Evolutionary conservation across 2,888 invertebrate species (phyloP).

Genomic region (Stenichneumon culpator): DNA sequence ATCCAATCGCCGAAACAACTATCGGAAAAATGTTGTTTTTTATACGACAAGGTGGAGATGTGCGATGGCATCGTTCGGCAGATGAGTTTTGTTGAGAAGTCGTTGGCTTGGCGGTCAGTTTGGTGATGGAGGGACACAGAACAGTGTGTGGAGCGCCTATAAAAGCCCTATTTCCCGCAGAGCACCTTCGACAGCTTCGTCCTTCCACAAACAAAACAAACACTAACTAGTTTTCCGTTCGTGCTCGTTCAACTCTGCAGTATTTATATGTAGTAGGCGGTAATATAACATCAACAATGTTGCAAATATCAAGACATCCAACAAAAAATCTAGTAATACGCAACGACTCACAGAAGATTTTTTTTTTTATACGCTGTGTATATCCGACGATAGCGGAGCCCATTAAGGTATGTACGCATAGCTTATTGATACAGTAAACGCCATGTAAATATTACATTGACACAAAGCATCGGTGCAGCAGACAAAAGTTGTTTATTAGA

Average conservation of each 20-base stretch:
- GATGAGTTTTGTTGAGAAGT: conserved; percentile 77
- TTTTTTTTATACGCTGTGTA: conserved; percentile 18
- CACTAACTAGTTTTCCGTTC: conserved; percentile 80
- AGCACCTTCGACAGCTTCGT: conserved; percentile 97
- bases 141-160: conserved; percentile 85
- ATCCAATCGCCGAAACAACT: conserved; percentile 57
- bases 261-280: not conserved
- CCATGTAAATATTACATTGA: conserved; percentile 73
- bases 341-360: conserved; percentile 13
- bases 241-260: conserved; percentile 62
- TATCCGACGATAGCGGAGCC: conserved; percentile 43
- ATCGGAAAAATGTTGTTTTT: conserved; percentile 31
- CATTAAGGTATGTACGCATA: conserved; percentile 40
- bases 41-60: conserved; percentile 70
- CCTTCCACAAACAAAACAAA: conserved; percentile 88
- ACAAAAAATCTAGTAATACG: conserved; percentile 24
- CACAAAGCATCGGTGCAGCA: conserved; percentile 73
- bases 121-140: conserved; percentile 77
- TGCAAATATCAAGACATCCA: conserved; percentile 36
- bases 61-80: conserved; percentile 78
- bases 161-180: conserved; percentile 97
- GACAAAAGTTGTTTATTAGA: conserved; percentile 78
- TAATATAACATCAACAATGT: conserved; percentile 12
- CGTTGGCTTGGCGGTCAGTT: conserved; percentile 76
- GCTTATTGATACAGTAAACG: conserved; percentile 65